Evolutionary conservation across 2,113 vertebrate species (phyloP).

Genomic region (Cranoglanis bouderius): DNA sequence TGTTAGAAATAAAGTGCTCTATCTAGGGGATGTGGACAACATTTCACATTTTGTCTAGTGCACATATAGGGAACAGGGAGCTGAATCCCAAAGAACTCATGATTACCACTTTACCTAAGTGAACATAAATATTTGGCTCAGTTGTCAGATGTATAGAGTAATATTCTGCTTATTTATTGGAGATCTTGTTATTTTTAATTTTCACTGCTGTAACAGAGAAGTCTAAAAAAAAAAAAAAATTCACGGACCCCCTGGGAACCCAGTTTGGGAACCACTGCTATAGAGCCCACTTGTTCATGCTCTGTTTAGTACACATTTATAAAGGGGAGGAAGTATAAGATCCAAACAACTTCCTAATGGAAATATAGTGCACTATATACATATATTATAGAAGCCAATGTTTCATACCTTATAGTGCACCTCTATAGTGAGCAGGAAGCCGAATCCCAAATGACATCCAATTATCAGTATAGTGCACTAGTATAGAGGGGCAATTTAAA

Average conservation of each 20-base stretch:
- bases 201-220: not conserved
- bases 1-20: too few relatives aligned
- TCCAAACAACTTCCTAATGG: not conserved
- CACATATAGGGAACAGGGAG: too few relatives aligned
- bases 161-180: not conserved
- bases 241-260: not conserved
- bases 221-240: not conserved
- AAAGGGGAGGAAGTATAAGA: not conserved
- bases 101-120: not conserved
- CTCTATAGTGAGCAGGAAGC: not conserved
- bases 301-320: not conserved
- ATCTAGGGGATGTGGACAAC: too few relatives aligned
- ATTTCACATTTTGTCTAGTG: too few relatives aligned
- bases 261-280: not conserved
- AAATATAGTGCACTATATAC: not conserved
- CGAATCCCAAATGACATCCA: too few relatives aligned
- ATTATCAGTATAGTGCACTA: not conserved
- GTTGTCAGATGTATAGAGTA: not conserved
- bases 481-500: not conserved
- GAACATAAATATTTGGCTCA: not conserved
- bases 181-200: not conserved
- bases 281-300: too few relatives aligned
- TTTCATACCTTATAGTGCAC: not conserved
- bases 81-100: not conserved
- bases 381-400: not conserved